Evolutionary conservation across 2,113 vertebrate species (phyloP).

Genomic region (Silurus asotus): DNA sequence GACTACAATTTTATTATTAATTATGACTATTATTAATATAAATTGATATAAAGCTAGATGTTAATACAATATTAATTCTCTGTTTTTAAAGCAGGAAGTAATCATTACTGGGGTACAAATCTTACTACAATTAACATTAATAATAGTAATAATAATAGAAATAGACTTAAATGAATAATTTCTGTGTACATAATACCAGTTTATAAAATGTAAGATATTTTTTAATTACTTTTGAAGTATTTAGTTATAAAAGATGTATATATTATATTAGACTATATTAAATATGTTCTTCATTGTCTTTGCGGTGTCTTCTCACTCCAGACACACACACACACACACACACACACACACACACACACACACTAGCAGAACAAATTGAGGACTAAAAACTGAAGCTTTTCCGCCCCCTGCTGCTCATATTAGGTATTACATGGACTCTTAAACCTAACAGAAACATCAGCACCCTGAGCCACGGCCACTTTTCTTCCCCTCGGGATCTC

Average conservation of each 20-base stretch:
- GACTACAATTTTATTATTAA: neutral
- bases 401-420: conserved; percentile 16
- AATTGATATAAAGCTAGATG: neutral
- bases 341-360: neutral
- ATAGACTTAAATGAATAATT: neutral
- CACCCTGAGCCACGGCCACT: neutral
- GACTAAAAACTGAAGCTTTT: neutral
- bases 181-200: neutral
- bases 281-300: neutral
- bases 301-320: neutral
- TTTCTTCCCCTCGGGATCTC: conserved; percentile 13
- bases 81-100: neutral
- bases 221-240: neutral
- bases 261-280: neutral
- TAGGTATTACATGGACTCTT: neutral
- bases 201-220: neutral
- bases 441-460: neutral
- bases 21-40: no score
- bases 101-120: neutral
- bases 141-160: neutral
- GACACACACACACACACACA: no score
- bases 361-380: neutral
- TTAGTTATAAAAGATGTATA: neutral
- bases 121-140: neutral
- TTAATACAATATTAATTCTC: neutral